Base-by-base conservation (phyloP, 2,113 vertebrate species). In the Ibidorhyncha struthersii region DNA sequence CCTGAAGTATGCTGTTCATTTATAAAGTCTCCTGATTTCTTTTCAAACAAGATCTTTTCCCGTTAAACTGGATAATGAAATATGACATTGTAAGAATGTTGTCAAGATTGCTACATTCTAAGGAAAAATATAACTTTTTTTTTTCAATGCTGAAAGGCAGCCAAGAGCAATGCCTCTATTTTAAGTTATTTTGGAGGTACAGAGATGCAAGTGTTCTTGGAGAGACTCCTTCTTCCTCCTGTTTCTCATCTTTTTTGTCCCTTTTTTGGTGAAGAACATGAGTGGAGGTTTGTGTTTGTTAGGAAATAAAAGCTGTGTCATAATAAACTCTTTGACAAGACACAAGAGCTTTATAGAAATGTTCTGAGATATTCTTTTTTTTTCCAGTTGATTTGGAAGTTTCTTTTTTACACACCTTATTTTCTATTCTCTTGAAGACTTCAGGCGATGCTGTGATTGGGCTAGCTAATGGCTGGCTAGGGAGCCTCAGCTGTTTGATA, bases 41-140 rank as follows among this genome's bases (percentile, higher is more conserved):
- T 95, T 89, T 87, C 56, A 92, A 69, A 87, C 26, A 90, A 91
- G 74, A 62, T 78, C 65, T 90, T 97, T 94, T 73, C 45, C 36
- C 86, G 69, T 93, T 96, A 77, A 95, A 74, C 73, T 71, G 66
- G 74, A 78, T 89, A 93, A 96, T 96, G 66, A 95, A 95, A 94
- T 86, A 83, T 41, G 86, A 83, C 71, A 74, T 52, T 86, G 47
- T 86, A 80, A 84, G 92, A 84, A 86, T 38, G 20, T 65, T 25
- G 29, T 90, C 86, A 93, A 82, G 83, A 89, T 52, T 67, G 59
- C 62, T 91, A 18, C 63, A 91, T 96, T 89, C 73, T 76, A 71
- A 93, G 58, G 72, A 62, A 82, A 94, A 89, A 90, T 40, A 61
- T 6, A 30, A 26, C 9, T 87, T 78, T 41, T 41, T 78, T 55